Conservation (phyloP, 1,140 invertebrate genomes). For the Neoseiulus cucumeris region DNA sequence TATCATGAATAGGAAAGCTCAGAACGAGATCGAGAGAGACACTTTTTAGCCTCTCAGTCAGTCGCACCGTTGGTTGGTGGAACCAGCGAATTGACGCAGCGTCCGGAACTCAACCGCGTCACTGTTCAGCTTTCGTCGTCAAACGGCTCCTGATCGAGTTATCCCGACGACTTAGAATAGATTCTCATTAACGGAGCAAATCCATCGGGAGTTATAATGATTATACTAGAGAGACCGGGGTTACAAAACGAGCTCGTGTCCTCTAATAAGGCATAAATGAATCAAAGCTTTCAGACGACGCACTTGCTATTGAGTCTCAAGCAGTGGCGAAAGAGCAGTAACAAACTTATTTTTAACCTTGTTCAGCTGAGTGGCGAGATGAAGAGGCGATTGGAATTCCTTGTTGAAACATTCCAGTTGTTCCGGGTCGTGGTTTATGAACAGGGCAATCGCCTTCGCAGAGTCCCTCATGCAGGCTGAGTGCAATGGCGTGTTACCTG, state of each 20-base stretch:
- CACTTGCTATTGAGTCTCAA: too few species aligned
- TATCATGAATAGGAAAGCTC: conserved; percentile 6
- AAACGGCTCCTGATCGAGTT: too few species aligned
- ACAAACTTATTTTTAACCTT: conserved; percentile 31
- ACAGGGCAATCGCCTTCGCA: conserved; percentile 43
- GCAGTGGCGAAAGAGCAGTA: too few species aligned
- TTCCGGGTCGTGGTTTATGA: conserved; percentile 47
- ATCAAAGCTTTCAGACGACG: too few species aligned
- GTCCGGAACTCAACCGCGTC: background rate
- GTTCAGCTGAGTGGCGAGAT: conserved; percentile 53
- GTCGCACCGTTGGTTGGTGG: background rate
- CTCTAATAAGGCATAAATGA: too few species aligned
- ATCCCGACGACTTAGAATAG: too few species aligned
- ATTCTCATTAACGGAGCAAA: too few species aligned
- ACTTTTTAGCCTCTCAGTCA: too few species aligned
- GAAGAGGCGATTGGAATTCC: conserved; percentile 50
- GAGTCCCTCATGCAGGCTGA: conserved; percentile 50
- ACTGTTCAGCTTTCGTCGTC: background rate
- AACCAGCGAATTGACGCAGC: background rate
- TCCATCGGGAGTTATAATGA: too few species aligned
- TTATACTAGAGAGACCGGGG: too few species aligned
- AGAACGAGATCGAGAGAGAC: background rate
- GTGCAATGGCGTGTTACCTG: conserved; percentile 59
- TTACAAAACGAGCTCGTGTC: too few species aligned
- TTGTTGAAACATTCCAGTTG: conserved; percentile 44